phyloP scores from a whole-genome alignment of 1,140 invertebrate genomes.

The Drosophila murphyi region DNA sequence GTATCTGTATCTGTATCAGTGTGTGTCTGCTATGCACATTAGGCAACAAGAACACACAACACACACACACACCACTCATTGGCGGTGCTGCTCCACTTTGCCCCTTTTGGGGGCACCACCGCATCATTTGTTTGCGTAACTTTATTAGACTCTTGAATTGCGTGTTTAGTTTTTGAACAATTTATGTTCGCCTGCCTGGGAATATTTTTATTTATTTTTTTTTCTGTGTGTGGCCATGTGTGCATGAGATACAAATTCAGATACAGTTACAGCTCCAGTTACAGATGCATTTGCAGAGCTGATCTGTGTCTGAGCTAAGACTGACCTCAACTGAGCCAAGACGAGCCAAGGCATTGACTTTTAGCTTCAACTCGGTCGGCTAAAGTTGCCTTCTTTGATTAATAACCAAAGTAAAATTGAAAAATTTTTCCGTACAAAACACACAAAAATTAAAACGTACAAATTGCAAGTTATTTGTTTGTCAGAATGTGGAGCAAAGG shows the following conservation, averaged over 20 bases:
- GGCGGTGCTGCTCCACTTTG: conserved; percentile 63
- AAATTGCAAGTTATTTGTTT: conserved; percentile 84
- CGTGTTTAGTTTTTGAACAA: conserved; percentile 79
- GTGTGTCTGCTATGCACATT: conserved; percentile 65
- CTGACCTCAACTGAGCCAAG: conserved; percentile 4
- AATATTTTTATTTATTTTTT: not conserved
- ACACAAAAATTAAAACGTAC: conserved; percentile 83
- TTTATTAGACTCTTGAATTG: conserved; percentile 83
- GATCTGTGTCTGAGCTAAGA: conserved; percentile 25
- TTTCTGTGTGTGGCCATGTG: conserved; percentile 47
- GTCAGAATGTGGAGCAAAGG: conserved; percentile 17
- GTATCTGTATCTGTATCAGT: conserved; percentile 57
- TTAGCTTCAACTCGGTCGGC: conserved; percentile 25
- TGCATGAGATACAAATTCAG: conserved; percentile 40
- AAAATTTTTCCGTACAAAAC: conserved; percentile 58
- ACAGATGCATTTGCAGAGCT: conserved; percentile 20
- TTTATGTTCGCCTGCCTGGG: conserved; percentile 58
- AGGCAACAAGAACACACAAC: conserved; percentile 29
- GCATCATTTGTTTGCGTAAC: conserved; percentile 83
- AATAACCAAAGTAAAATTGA: conserved; percentile 83
- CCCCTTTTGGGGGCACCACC: conserved; percentile 72
- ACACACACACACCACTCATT: not conserved
- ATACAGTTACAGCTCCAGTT: conserved; percentile 6
- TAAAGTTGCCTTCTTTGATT: conserved; percentile 57
- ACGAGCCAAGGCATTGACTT: conserved; percentile 16